Evolutionary conservation across 2,797 vertebrate genomes (phyloP), one percentile per base, ranked within the genome.

Genomic region (Kryptopterus vitreolus): DNA sequence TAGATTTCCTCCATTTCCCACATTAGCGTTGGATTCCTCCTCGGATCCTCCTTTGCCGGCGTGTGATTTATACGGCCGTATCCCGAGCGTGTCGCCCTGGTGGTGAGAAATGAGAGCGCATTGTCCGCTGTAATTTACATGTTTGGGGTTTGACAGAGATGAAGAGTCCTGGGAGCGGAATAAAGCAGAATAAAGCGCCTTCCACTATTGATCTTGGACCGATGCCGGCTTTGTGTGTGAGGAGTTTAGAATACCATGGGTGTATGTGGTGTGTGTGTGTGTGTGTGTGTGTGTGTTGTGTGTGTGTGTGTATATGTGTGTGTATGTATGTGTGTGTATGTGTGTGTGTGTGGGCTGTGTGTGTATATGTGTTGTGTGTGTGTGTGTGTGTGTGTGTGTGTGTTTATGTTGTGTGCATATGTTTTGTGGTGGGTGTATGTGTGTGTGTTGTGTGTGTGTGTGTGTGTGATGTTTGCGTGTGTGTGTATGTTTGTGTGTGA

Each of bases 171-270:
- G 43, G 38, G 76, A 69, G 73, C 68, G 63, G 26, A 66, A 29
- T 78, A 55, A 83, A 69, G 73, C 68, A 58, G 26, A 66, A 29
- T 78, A 55, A 83, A 86, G 78, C 82, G 48, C 15, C 46, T 29
- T 74, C 71, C 71, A 71, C 82, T 86, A 84, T 86, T 86, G 85
- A 80, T 84, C 66, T 86, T 86, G 82, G 81, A 86, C 65, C 22
- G 70, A n/a, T 13, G 70, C 12, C 24, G 43, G 73, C 66, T 84
- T 55, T 57, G 31, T 82, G 70, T 82, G 75, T 84, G 77, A 33
- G 59, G 58, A 59, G 58, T 61, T 61, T 61, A 31, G 26, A 13
- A 31, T 61, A 29, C 24, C 58, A 3, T n/a, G n/a, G n/a, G 76
- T 85, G 77, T 81, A 70, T 38, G 53, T 16, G 53, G 81, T 81